phyloP scores from a whole-genome alignment of 2,888 invertebrate genomes.

The Charanyca ferruginea region DNA sequence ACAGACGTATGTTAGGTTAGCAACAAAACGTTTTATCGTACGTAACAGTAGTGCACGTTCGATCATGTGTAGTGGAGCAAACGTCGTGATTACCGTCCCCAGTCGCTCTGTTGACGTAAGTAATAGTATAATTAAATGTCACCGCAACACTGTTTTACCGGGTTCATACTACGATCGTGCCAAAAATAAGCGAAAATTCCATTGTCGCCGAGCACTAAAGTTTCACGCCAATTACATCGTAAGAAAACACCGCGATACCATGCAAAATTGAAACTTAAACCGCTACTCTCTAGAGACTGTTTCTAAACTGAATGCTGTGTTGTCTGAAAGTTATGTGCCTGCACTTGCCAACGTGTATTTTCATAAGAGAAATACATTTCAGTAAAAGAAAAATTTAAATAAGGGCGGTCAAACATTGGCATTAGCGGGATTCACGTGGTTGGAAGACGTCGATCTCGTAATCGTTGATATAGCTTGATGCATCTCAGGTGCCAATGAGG shows the following conservation, averaged over 20 bases:
- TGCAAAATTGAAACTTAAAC: slow-evolving; percentile 54
- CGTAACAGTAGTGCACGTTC: slow-evolving; percentile 43
- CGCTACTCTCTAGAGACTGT: slow-evolving; percentile 34
- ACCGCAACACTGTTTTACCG: slow-evolving; percentile 58
- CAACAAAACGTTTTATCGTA: slow-evolving; percentile 49
- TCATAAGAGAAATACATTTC: slow-evolving; percentile 24
- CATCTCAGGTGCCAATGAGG: slow-evolving; percentile 85
- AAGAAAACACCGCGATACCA: slow-evolving; percentile 42
- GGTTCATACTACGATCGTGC: slow-evolving; percentile 52
- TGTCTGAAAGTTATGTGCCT: slow-evolving; percentile 38
- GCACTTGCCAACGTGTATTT: slow-evolving; percentile 42
- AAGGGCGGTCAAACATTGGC: slow-evolving; percentile 42
- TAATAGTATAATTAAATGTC: slow-evolving; percentile 63
- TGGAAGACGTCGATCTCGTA: slow-evolving; percentile 75
- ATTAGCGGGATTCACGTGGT: slow-evolving; percentile 58
- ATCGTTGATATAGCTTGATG: slow-evolving; percentile 76
- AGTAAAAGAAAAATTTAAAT: slow-evolving; percentile 36
- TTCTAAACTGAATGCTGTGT: slow-evolving; percentile 37
- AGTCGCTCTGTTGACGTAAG: slow-evolving; percentile 62
- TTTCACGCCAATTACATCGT: slow-evolving; percentile 57
- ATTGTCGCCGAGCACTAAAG: slow-evolving; percentile 46
- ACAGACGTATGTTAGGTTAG: slow-evolving; percentile 49
- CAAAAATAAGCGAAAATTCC: slow-evolving; percentile 56
- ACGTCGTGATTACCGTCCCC: slow-evolving; percentile 63
- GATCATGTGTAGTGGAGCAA: slow-evolving; percentile 48